These are phyloP conservation scores for Meganola albula DNA, from an alignment of 2,888 invertebrate species.

Conservation along the genomic window DNA sequence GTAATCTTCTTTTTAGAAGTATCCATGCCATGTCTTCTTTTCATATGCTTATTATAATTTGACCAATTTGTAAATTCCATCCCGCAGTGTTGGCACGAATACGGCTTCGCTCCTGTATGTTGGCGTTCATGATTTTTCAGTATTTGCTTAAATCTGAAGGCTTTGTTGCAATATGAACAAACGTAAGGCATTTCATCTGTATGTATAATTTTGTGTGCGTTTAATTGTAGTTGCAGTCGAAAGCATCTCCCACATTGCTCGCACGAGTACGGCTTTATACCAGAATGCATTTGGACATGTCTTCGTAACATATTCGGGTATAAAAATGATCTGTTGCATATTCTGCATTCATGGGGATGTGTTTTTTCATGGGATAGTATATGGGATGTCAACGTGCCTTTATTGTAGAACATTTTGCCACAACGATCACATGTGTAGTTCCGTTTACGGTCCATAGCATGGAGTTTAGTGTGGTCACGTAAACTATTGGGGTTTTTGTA, in stretches of 20 bases:
- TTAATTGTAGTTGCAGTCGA: conserved; percentile 83
- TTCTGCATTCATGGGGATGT: conserved; percentile 58
- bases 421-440: conserved; percentile 67
- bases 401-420: conserved; percentile 66
- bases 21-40: conserved; percentile 80
- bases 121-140: conserved; percentile 84
- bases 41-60: conserved; percentile 90
- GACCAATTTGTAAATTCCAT: conserved; percentile 88
- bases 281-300: conserved; percentile 68
- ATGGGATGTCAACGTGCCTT: conserved; percentile 64
- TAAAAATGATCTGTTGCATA: conserved; percentile 62
- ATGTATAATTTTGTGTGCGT: conserved; percentile 85
- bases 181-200: conserved; percentile 88
- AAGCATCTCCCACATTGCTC: conserved; percentile 66
- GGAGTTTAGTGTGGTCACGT: conserved; percentile 78
- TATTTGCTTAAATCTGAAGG: conserved; percentile 86
- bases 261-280: conserved; percentile 61
- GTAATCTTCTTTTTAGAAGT: conserved; percentile 74
- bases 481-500: conserved; percentile 52
- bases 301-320: conserved; percentile 64
- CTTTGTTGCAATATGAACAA: conserved; percentile 86
- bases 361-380: conserved; percentile 64
- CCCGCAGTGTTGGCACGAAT: conserved; percentile 84
- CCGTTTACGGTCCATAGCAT: conserved; percentile 62
- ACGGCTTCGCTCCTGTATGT: conserved; percentile 84